phyloP scores from a whole-genome alignment of 1,140 invertebrate species.

The Aphelinus atriplicis region DNA sequence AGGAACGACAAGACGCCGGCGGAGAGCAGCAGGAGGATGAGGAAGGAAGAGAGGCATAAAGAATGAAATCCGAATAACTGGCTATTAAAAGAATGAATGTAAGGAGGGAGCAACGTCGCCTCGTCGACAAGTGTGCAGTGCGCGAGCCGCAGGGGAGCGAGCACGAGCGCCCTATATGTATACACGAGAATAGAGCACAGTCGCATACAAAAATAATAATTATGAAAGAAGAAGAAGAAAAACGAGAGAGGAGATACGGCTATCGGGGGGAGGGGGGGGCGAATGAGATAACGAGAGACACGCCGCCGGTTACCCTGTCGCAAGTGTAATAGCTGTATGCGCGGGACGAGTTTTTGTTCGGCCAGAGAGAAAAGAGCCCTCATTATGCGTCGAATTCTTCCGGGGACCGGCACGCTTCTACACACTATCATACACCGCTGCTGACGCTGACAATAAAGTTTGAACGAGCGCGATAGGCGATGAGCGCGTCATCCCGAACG shows the following conservation, averaged over 20 bases:
- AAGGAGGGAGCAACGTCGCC: neutral
- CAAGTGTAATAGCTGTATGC: slow-evolving; percentile 1
- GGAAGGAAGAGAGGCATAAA: slow-evolving; percentile 36
- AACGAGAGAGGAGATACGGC: neutral
- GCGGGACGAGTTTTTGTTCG: slow-evolving; percentile 7
- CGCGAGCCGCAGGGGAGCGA: neutral
- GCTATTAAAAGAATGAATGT: slow-evolving; percentile 29
- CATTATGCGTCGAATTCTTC: slow-evolving; percentile 16
- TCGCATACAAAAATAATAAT: slow-evolving; percentile 15
- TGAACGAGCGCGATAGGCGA: neutral
- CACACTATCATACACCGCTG: neutral
- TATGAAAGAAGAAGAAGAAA: neutral
- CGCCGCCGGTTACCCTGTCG: slow-evolving; percentile 5
- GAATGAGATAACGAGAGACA: slow-evolving; percentile 27
- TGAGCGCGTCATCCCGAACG: neutral
- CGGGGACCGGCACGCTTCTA: neutral
- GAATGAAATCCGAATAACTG: slow-evolving; percentile 34
- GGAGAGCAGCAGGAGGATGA: neutral
- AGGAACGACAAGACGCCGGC: neutral
- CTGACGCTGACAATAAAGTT: neutral
- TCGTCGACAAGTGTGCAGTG: too few relatives aligned
- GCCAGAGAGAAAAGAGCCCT: neutral
- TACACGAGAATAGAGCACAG: neutral
- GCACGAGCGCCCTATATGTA: neutral
- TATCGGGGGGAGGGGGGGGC: neutral